phyloP scores from a whole-genome alignment of 2,888 invertebrate genomes.

The Xylocampa areola region DNA sequence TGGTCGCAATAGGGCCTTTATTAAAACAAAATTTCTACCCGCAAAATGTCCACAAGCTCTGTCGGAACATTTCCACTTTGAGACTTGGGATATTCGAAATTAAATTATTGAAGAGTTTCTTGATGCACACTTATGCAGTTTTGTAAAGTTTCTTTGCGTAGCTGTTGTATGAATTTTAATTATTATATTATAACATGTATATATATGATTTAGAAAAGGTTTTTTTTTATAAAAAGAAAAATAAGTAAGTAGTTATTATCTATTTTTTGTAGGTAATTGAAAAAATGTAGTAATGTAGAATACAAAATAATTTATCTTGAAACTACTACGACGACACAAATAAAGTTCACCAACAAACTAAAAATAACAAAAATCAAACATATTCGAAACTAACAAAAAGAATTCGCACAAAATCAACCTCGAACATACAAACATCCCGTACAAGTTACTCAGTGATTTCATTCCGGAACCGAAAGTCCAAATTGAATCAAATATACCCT shows the following conservation, averaged over 20 bases:
- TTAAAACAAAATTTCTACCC: constrained; percentile 88
- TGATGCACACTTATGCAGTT: constrained; percentile 38
- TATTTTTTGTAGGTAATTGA: constrained; percentile 1
- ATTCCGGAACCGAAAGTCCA: constrained; percentile 64
- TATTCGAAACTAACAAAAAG: constrained; percentile 47
- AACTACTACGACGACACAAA: constrained; percentile 33
- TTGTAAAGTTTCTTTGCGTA: constrained; percentile 16
- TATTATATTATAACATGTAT: no score
- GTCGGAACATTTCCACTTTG: constrained; percentile 66
- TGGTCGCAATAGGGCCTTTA: constrained; percentile 83
- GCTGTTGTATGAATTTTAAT: neutral
- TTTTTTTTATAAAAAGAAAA: constrained; percentile 21
- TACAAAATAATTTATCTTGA: constrained; percentile 16
- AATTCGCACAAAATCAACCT: constrained; percentile 51
- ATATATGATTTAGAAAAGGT: no score
- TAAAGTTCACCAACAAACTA: constrained; percentile 38
- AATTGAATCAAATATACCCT: constrained; percentile 79
- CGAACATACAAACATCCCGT: constrained; percentile 51
- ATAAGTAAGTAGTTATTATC: constrained; percentile 16
- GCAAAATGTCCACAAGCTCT: constrained; percentile 82
- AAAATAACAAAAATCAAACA: constrained; percentile 48
- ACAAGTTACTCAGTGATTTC: constrained; percentile 60
- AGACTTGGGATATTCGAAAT: constrained; percentile 63
- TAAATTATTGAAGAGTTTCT: constrained; percentile 65
- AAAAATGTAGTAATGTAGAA: constrained; percentile 11